These are phyloP conservation scores for Loriculus beryllinus DNA, from an alignment of 2,797 vertebrate species.

Conservation along the genomic window DNA sequence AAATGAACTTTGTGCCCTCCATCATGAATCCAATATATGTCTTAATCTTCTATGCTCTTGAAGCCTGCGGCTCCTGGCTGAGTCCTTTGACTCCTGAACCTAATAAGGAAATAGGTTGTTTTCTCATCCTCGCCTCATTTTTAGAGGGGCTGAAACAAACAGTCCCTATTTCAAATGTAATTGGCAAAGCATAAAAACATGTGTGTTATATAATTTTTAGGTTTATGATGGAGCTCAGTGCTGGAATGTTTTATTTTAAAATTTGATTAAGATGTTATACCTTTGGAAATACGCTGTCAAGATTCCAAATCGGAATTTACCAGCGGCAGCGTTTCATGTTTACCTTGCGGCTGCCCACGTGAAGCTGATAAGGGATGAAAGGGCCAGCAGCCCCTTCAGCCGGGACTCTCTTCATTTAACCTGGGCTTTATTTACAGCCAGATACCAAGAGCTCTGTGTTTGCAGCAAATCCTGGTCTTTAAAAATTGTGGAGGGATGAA, in stretches of 20 bases:
- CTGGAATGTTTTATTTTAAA: slow-evolving; percentile 67
- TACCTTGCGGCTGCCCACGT: slow-evolving; percentile 44
- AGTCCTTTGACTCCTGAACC: slow-evolving; percentile 97
- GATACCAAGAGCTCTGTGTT: not conserved
- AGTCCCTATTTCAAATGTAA: slow-evolving; percentile 88
- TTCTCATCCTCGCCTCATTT: slow-evolving; percentile 89
- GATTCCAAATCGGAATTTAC: slow-evolving; percentile 46
- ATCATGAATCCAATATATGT: slow-evolving; percentile 99
- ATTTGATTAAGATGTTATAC: slow-evolving; percentile 78
- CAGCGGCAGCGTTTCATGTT: slow-evolving; percentile 36
- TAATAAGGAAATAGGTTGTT: slow-evolving; percentile 99
- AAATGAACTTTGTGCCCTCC: slow-evolving; percentile 99
- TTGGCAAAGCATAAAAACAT: slow-evolving; percentile 90
- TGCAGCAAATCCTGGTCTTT: not conserved
- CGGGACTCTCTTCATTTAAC: slow-evolving; percentile 57
- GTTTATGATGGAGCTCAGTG: slow-evolving; percentile 68
- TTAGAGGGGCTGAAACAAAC: slow-evolving; percentile 87
- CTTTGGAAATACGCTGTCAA: slow-evolving; percentile 68
- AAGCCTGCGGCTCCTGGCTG: slow-evolving; percentile 91
- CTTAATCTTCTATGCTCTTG: slow-evolving; percentile 99
- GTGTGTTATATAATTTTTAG: slow-evolving; percentile 79
- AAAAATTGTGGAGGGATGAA: not conserved
- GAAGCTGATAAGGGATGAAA: slow-evolving; percentile 11
- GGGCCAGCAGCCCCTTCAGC: slow-evolving; percentile 32
- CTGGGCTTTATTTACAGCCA: not conserved